A percentile compares a stretch with the other conserved stretches of the same genome.
These are phyloP conservation scores for Salvator merianae DNA, from an alignment of 2,113 vertebrate genomes.

Conservation along the genomic window DNA sequence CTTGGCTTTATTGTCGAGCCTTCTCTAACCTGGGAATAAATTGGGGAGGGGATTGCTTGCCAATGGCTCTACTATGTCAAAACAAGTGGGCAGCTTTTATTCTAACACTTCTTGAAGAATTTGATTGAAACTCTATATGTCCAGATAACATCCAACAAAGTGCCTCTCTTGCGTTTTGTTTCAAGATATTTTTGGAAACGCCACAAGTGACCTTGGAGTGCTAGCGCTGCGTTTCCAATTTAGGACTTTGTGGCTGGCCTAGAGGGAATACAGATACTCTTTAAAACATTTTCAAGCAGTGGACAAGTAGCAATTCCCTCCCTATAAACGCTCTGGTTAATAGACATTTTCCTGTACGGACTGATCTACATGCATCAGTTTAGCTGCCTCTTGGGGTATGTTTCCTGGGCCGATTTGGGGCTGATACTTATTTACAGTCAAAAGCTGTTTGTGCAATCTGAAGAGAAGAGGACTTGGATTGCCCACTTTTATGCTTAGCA, in stretches of 20 bases:
- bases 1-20: too few species aligned
- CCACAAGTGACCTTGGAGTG: conserved; percentile 85
- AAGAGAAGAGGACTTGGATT: conserved; percentile 36
- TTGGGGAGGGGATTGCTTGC: conserved; percentile 26
- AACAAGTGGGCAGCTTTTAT: conserved; percentile 74
- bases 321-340: conserved; percentile 23
- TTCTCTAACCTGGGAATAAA: not conserved
- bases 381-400: conserved; percentile 42
- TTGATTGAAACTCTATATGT: conserved; percentile 88
- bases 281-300: not conserved
- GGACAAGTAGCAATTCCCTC: not conserved
- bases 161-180: conserved; percentile 83
- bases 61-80: conserved; percentile 66
- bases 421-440: conserved; percentile 51
- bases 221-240: conserved; percentile 86
- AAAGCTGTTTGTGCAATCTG: conserved; percentile 45
- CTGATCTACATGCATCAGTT: conserved; percentile 42
- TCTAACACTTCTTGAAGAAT: conserved; percentile 87
- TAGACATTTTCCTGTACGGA: conserved; percentile 3
- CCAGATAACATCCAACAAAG: conserved; percentile 91
- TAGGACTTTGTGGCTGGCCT: conserved; percentile 84
- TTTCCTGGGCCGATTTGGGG: conserved; percentile 22
- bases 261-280: conserved; percentile 66
- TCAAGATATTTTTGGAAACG: conserved; percentile 92
- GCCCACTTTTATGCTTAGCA: not conserved